Base-by-base conservation (phyloP, 2,113 vertebrate species). In the Heterotilapia buettikoferi region DNA sequence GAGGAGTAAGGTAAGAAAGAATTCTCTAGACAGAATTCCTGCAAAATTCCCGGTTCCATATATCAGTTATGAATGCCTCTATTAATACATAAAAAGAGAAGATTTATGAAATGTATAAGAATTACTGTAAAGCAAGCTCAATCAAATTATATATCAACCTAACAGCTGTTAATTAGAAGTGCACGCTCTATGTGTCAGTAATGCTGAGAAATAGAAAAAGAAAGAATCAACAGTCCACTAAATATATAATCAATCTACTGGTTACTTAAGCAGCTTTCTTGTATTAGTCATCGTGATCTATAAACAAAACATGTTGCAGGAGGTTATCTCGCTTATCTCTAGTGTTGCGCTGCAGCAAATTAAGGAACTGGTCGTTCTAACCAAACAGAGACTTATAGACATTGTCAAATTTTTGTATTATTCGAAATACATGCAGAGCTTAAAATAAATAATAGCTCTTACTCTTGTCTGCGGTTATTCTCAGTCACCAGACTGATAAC, bases 1-100 rank as follows among this genome's bases (percentile, higher is more conserved):
- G 52, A 96, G 96, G 57, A 97, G 93, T 85, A 97, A 97, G 97
- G 97, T 98, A 79, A 92, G 92, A 54, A 40, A 24, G 1, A 7
- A 6, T 18, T 33, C 6, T 76, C 26, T 47, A 4, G 56, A 36
- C 1, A 29, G n/a, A 38, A 71, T 8, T 88, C 57, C 88, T 31
- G 18, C 4, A 31, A 19, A 11, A 40, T 36, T 38, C 3, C 3
- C 9, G 10, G 11, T 19, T 11, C 9, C 13, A 36, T 33, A 10
- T 5, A 13, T 7, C 10, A 26, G 24, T 52, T n/a, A 38, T 38
- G 9, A 10, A 38, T 38, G 2, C 38, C 38, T 10, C 36, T 9
- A 10, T 10, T 38, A 9, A 10, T 10, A 10, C 36, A 9, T 38
- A 38, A 38, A 9, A 3, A 38, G 36, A 36, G 36, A 36, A 36